Evolutionary conservation across 2,797 vertebrate genomes (phyloP), one percentile per base, ranked within the genome.

Genomic region (Psittacula echo): DNA sequence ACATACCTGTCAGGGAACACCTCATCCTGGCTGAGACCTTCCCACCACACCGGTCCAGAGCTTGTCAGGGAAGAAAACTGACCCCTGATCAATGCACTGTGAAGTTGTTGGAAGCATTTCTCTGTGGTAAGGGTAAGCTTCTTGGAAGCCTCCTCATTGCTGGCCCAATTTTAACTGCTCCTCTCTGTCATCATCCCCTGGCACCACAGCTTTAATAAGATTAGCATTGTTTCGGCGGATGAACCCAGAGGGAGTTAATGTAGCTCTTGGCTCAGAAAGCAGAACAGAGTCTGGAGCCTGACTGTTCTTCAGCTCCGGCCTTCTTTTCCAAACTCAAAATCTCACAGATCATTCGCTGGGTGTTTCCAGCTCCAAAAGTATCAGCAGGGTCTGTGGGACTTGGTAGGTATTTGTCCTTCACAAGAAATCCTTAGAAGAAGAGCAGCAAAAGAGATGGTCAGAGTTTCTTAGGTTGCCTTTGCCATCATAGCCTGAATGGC

Each of bases 231-330:
- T 94, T 93, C 72, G 81, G 37, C 41, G 68, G 45, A 65, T 83
- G 51, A 85, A 68, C 23, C 48, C 61, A 39, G 48, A 77, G 68
- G 48, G 44, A 87, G 24, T 90, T 89, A 76, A 45, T 74, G 32
- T 74, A 85, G 74, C 81, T 68, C 64, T 54, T 93, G 85, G 72
- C 75, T 75, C n/a, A 30, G 71, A 80, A 92, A 42, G 13, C 37
- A 53, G 48, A 41, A 67, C 11, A 48, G 50, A 67, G 41, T 80
- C 62, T 72, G 29, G 78, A 83, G 27, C 48, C 70, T 89, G 53
- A 11, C 41, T 68, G 15, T 89, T 90, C 60, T 89, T 91, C 5
- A 1, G 42, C 61, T 74, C 53, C 84, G 76, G 26, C 76, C 26
- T 75, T 83, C 32, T 51, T 41, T 41, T 77, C 60, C 44, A 45